These are phyloP conservation scores for Caradrina kadenii DNA, from an alignment of 2,888 invertebrate genomes.

Conservation along the genomic window DNA sequence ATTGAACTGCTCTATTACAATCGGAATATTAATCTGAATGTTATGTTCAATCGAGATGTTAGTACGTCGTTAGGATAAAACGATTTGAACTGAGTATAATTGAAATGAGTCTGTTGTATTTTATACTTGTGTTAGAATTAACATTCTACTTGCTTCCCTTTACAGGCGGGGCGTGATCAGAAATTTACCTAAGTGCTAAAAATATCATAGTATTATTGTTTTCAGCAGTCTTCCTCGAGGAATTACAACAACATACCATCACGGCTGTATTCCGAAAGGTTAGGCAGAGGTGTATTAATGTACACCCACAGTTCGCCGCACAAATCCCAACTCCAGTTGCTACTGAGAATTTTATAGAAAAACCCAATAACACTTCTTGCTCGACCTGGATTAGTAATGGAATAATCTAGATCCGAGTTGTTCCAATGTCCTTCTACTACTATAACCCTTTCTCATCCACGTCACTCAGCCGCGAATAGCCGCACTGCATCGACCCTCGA, in stretches of 20 bases:
- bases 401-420: constrained; percentile 33
- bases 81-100: constrained; percentile 35
- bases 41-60: constrained; percentile 34
- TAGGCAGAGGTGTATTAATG: too few relatives aligned
- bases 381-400: constrained; percentile 23
- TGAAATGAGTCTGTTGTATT: constrained; percentile 25
- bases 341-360: too few relatives aligned
- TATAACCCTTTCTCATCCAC: constrained; percentile 47
- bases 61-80: constrained; percentile 31
- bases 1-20: constrained; percentile 50
- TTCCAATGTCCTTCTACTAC: constrained; percentile 49
- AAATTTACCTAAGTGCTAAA: constrained; percentile 4
- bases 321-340: too few relatives aligned
- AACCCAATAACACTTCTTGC: too few relatives aligned
- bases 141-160: constrained; percentile 6
- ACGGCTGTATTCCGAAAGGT: too few relatives aligned
- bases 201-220: neutral
- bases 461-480: constrained; percentile 54
- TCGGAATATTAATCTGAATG: constrained; percentile 47
- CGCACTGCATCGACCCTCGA: constrained; percentile 72
- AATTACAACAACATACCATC: too few relatives aligned
- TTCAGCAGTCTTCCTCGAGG: neutral
- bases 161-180: constrained; percentile 6
- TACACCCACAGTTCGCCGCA: too few relatives aligned
- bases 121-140: constrained; percentile 5